Evolutionary conservation across 92 coral and sea anemone genomes (phyloP).

Genomic region (Zoanthus solanderi): DNA sequence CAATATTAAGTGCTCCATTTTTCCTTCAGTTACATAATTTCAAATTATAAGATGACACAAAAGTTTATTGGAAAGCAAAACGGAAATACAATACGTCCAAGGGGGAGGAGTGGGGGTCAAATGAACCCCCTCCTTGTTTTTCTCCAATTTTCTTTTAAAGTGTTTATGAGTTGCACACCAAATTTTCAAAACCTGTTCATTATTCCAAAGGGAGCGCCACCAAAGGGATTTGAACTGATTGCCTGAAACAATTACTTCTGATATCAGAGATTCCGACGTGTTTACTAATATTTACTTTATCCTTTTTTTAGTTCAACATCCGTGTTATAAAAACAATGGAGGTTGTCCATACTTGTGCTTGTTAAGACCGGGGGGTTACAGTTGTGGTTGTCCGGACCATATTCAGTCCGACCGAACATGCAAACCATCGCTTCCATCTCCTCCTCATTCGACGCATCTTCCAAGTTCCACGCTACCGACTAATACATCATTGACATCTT

Average conservation of each 20-base stretch:
- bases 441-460: not conserved
- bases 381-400: slow-evolving; percentile 29
- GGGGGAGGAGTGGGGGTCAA: too few species aligned
- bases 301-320: slow-evolving; percentile 15
- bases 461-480: not conserved
- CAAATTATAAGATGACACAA: too few species aligned
- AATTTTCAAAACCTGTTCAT: too few species aligned
- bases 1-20: too few species aligned
- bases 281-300: not conserved
- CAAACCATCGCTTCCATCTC: not conserved
- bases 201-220: too few species aligned
- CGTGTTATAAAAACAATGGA: slow-evolving; percentile 31
- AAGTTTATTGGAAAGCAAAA: too few species aligned
- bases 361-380: slow-evolving; percentile 35
- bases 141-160: too few species aligned
- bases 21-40: too few species aligned
- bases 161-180: too few species aligned
- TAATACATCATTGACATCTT: not conserved
- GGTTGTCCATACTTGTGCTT: slow-evolving; percentile 27
- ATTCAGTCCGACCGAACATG: not conserved
- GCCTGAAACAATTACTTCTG: not conserved
- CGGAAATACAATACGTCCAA: too few species aligned
- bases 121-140: too few species aligned
- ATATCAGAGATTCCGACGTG: not conserved
- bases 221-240: too few species aligned